These are phyloP conservation scores for Ostrea denselamellosa DNA, from an alignment of 1,140 invertebrate genomes.

Conservation along the genomic window DNA sequence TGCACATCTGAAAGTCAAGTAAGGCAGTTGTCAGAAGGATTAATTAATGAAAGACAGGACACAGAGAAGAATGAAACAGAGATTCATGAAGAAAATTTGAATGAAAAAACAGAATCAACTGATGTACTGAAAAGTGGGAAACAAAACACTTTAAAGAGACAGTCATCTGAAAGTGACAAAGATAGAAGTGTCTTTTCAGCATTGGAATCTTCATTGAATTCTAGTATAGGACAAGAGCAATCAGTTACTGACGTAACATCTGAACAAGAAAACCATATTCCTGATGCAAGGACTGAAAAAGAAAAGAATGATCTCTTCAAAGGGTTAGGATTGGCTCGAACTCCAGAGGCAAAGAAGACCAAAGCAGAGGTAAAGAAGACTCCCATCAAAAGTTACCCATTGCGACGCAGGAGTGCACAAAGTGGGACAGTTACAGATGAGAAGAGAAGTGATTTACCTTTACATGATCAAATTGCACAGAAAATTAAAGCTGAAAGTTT, in stretches of 20 bases:
- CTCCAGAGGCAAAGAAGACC: conserved; percentile 33
- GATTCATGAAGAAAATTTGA: neutral
- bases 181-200: neutral
- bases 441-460: conserved; percentile 51
- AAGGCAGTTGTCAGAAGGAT: neutral
- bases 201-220: neutral
- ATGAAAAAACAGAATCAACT: neutral
- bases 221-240: neutral
- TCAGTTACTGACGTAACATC: neutral
- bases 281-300: conserved; percentile 43
- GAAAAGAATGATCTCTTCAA: conserved; percentile 51
- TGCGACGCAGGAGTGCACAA: conserved; percentile 49
- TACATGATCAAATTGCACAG: conserved; percentile 71
- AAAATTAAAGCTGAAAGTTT: conserved; percentile 76
- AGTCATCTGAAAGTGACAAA: conserved; percentile 22
- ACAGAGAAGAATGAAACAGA: neutral
- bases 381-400: conserved; percentile 62
- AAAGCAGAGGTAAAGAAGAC: conserved; percentile 20
- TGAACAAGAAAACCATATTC: neutral
- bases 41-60: neutral
- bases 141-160: neutral
- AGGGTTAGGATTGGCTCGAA: conserved; percentile 51
- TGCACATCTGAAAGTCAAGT: too few species aligned
- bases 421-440: neutral
- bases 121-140: neutral